Percentiles rank a stretch among this genome's conserved stretches.
Conservation (phyloP, 2,888 invertebrate species). For the Plebejus argus region DNA sequence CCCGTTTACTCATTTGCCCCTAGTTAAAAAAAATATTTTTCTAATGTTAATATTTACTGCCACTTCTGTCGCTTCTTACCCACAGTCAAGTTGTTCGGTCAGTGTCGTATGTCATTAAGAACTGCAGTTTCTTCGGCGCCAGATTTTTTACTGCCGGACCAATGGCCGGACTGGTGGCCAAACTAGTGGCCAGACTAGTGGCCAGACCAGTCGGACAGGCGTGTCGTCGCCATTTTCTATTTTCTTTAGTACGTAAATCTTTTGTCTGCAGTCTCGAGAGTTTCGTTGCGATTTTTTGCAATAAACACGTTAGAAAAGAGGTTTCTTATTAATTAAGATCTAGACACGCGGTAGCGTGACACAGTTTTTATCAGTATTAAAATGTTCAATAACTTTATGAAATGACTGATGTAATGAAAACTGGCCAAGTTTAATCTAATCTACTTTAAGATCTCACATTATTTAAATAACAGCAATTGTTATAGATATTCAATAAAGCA, state of each 20-base stretch:
- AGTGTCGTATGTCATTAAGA: constrained; percentile 18
- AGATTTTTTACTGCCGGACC: constrained; percentile 24
- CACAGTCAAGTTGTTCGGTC: not conserved
- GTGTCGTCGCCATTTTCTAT: not conserved
- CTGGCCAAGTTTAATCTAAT: no score
- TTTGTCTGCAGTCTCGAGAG: not conserved
- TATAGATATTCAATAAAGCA: no score
- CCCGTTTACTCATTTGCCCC: no score
- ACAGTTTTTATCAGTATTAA: no score
- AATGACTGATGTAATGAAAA: no score
- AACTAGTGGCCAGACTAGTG: not conserved
- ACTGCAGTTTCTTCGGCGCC: constrained; percentile 31
- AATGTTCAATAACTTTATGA: no score
- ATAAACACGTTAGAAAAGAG: not conserved
- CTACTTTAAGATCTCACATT: no score
- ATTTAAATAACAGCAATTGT: no score
- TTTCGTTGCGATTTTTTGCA: constrained; percentile 2
- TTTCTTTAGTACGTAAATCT: constrained; percentile 21
- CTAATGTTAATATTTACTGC: not conserved
- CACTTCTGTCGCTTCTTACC: not conserved
- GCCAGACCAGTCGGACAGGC: not conserved
- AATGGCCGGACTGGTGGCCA: not conserved
- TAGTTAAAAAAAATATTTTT: no score
- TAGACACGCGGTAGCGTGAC: no score
- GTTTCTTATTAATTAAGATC: constrained; percentile 7